Percentiles rank a stretch among this genome's conserved stretches.
phyloP scores from a whole-genome alignment of 2,113 vertebrate species.

The Struthidea cinerea region DNA sequence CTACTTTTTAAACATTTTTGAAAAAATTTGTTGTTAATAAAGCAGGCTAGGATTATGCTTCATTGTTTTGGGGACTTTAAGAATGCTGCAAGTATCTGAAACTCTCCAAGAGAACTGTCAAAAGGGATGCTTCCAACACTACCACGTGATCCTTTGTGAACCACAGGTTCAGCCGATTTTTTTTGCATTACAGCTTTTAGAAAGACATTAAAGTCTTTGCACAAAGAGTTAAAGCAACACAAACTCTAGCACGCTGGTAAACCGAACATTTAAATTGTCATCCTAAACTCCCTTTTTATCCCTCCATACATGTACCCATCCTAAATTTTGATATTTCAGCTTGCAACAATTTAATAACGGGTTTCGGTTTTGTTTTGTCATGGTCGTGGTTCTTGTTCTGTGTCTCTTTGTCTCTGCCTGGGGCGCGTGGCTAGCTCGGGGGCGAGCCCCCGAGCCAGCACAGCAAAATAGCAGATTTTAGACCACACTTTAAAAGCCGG shows the following conservation, averaged over 20 bases:
- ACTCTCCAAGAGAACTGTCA: not conserved
- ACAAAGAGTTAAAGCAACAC: not conserved
- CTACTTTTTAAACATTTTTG: not conserved
- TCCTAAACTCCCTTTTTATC: not conserved
- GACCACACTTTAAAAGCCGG: too few species aligned
- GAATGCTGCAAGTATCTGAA: not conserved
- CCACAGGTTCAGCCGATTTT: not conserved
- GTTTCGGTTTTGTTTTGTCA: not conserved
- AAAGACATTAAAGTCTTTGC: not conserved
- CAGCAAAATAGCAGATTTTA: too few species aligned
- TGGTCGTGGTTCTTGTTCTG: not conserved
- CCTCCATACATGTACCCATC: not conserved
- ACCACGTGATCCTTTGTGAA: not conserved
- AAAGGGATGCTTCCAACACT: not conserved
- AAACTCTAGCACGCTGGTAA: fast-evolving
- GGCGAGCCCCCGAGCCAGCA: too few species aligned
- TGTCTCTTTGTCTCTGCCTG: too few species aligned
- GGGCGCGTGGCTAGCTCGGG: too few species aligned
- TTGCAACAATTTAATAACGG: not conserved
- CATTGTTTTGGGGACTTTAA: not conserved
- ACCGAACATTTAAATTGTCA: not conserved
- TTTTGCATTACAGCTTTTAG: not conserved
- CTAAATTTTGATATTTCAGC: not conserved
- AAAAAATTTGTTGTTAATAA: not conserved
- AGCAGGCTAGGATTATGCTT: not conserved